Base-by-base conservation (phyloP, 2,113 vertebrate species). In the Poeciliopsis prolifica region DNA sequence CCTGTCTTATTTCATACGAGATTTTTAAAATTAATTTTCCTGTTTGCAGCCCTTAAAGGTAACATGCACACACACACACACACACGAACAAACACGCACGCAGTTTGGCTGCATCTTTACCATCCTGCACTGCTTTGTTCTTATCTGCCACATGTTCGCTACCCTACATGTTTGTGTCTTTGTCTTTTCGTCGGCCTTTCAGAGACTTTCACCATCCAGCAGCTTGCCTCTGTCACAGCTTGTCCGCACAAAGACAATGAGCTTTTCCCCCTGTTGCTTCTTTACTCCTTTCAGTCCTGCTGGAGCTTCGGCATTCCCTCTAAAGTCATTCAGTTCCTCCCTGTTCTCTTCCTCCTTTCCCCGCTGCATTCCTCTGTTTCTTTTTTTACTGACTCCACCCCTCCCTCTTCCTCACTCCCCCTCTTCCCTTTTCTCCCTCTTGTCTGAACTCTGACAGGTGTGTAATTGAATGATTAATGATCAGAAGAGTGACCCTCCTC, bases 391-490 rank as follows among this genome's bases (percentile, higher is more conserved):
- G 69, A 35, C 35, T 42, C 31, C 75, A 61, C 8, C 65, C 68
- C 31, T 10, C 24, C 58, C 28, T 60, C 42, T 29, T 65, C 4
- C 63, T 40, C 31, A n/a, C 31, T 26, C 61, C 28, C 42, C 65
- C 22, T 62, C 40, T 24, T 78, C 65, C 63, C 37, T 62, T 66
- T 80, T 69, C 79, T 79, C 80, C 81, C 84, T 77, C 93, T 94
- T 94, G 92, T 95, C 91, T 92, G 86, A 83, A 90, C 86, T 90
- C 93, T 95, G 94, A 95, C 95, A 95, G 94, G 94, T 95, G 94
- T 94, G 93, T 95, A 95, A 95, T 95, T 94, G 91, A 91, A 94
- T 95, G 95, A 95, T 95, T 95, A 93, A 95, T 94, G 94, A 92
- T 87, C 91, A 62, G 67, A 66, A 85, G 63, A 86, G 68, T 60